Evolutionary conservation across 2,888 invertebrate species (phyloP).

Genomic region (Drosophila quasianomalipes): DNA sequence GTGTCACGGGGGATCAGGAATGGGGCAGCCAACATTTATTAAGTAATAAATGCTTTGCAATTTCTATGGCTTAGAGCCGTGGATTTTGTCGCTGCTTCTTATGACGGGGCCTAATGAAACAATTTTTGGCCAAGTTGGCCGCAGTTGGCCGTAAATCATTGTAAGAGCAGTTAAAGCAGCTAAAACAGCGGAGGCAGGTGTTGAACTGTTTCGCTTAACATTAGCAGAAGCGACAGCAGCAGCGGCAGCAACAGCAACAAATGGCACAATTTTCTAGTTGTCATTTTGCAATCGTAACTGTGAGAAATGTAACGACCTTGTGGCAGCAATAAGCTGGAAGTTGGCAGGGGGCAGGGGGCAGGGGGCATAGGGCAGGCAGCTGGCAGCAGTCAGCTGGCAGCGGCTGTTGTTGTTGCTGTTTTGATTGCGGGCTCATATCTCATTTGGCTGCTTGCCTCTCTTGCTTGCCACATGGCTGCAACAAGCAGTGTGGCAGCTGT

Average conservation of each 20-base stretch:
- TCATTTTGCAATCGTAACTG: slow-evolving; percentile 59
- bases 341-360: background rate
- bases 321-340: slow-evolving; percentile 11
- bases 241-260: slow-evolving; percentile 53
- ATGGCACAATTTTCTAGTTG: slow-evolving; percentile 64
- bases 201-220: slow-evolving; percentile 22
- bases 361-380: background rate
- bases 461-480: slow-evolving; percentile 17
- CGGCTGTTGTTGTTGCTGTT: slow-evolving; percentile 19
- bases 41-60: slow-evolving; percentile 74
- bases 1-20: background rate
- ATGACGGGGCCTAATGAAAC: slow-evolving; percentile 25
- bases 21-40: slow-evolving; percentile 55
- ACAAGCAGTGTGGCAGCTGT: slow-evolving; percentile 37
- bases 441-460: slow-evolving; percentile 13
- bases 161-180: slow-evolving; percentile 38
- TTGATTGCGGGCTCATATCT: slow-evolving; percentile 19
- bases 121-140: slow-evolving; percentile 18
- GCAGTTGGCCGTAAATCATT: slow-evolving; percentile 46
- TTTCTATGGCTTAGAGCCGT: slow-evolving; percentile 57
- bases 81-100: slow-evolving; percentile 37
- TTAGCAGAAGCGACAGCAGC: slow-evolving; percentile 22
- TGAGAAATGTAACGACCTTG: slow-evolving; percentile 64
- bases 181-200: slow-evolving; percentile 53
- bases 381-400: slow-evolving; percentile 1